Percentiles rank a stretch among this genome's conserved stretches.
phyloP scores from a whole-genome alignment of 2,113 vertebrate genomes.

The Phocoena phocoena region DNA sequence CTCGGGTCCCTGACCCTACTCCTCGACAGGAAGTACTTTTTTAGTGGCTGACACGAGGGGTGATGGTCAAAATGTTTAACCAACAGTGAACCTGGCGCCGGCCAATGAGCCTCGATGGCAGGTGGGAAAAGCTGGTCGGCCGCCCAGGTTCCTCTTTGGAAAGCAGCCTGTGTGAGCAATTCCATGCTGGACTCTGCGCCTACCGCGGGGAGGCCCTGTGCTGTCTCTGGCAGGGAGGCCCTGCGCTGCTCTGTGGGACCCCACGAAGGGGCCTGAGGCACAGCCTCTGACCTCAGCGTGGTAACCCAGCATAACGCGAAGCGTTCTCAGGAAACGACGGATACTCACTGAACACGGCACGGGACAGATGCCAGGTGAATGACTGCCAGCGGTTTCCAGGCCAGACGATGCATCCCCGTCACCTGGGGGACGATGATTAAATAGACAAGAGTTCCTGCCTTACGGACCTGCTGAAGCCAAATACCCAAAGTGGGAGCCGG shows the following conservation, averaged over 20 bases:
- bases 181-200: background rate
- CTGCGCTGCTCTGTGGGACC: background rate
- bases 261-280: background rate
- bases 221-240: background rate
- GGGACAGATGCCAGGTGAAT: background rate
- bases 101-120: background rate
- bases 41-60: background rate
- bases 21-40: background rate
- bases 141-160: rapidly evolving
- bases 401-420: rapidly evolving
- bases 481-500: background rate
- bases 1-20: background rate
- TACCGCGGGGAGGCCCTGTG: rapidly evolving
- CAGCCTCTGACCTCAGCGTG: background rate
- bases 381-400: too few relatives aligned
- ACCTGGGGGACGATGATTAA: too few relatives aligned
- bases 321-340: background rate
- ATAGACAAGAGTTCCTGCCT: background rate
- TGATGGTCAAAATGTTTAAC: background rate
- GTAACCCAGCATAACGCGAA: background rate
- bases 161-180: background rate
- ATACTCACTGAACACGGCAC: too few relatives aligned
- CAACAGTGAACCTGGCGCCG: rapidly evolving
- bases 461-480: background rate
- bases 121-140: background rate